Evolutionary conservation across 2,797 vertebrate species (phyloP).

Genomic region (Arrhamphus sclerolepis): DNA sequence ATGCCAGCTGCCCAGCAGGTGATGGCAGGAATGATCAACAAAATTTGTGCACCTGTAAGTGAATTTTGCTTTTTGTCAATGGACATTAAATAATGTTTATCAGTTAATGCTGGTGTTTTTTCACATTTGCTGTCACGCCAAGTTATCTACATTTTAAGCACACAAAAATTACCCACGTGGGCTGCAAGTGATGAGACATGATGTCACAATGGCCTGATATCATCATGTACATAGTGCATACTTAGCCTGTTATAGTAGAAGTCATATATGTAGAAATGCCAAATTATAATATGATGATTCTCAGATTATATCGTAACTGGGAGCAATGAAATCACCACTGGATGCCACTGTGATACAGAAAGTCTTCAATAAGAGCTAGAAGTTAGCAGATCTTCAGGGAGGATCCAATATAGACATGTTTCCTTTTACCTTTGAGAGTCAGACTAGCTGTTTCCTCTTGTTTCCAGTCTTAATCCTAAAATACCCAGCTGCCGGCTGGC

Average conservation of each 20-base stretch:
- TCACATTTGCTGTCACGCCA: no score
- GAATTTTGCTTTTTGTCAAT: constrained; percentile 27
- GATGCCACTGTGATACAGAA: neutral
- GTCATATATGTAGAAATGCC: no score
- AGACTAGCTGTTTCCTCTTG: neutral
- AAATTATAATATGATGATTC: no score
- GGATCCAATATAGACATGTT: neutral
- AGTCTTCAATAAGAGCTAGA: neutral
- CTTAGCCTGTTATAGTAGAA: no score
- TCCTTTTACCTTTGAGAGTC: constrained; percentile 2
- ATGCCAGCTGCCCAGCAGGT: constrained; percentile 7
- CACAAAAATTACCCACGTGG: no score
- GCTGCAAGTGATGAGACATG: no score
- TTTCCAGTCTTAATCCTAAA: neutral
- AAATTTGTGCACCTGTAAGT: neutral
- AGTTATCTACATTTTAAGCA: no score
- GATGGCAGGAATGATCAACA: neutral
- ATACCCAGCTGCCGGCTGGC: neutral
- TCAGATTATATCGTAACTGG: neutral
- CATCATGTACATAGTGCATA: no score
- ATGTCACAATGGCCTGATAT: no score
- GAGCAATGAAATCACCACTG: neutral
- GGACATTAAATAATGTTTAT: no score
- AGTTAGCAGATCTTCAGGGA: constrained; percentile 1
- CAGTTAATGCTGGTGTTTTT: no score